Conservation (phyloP, 2,113 vertebrate genomes). For the Amphiprion ocellaris region DNA sequence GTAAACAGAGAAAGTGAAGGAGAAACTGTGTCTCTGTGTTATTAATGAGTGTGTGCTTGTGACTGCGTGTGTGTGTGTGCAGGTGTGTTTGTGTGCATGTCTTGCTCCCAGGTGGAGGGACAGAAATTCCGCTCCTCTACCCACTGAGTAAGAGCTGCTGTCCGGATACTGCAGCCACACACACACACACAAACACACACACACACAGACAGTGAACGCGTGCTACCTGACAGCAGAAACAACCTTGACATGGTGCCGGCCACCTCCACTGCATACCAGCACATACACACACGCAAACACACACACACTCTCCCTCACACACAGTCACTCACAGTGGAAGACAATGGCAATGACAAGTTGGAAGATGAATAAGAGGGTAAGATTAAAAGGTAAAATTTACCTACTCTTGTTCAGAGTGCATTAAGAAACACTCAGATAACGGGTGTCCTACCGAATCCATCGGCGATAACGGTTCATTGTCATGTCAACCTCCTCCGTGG, state of each 20-base stretch:
- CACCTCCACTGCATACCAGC: constrained; percentile 75
- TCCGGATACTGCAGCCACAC: constrained; percentile 63
- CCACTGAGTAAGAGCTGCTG: constrained; percentile 67
- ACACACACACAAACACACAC: constrained; percentile 23
- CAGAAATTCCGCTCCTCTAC: constrained; percentile 53
- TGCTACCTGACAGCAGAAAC: constrained; percentile 82
- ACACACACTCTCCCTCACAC: constrained; percentile 25
- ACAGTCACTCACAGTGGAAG: constrained; percentile 60
- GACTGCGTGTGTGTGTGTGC: background rate
- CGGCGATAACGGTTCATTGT: constrained; percentile 92
- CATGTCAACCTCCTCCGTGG: constrained; percentile 87
- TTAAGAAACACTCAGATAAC: constrained; percentile 96
- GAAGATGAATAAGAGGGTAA: constrained; percentile 57
- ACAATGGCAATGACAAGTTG: constrained; percentile 81
- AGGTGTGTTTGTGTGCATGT: constrained; percentile 42
- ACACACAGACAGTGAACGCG: constrained; percentile 45
- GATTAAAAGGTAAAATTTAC: constrained; percentile 90
- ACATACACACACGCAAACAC: constrained; percentile 48
- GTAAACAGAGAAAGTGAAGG: constrained; percentile 37
- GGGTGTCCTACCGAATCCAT: constrained; percentile 99
- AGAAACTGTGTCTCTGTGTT: constrained; percentile 2
- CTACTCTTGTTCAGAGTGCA: constrained; percentile 99
- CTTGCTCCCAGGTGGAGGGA: constrained; percentile 55
- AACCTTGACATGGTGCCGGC: constrained; percentile 80
- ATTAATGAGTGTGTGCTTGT: constrained; percentile 2